phyloP scores from a whole-genome alignment of 2,113 vertebrate genomes.

The Daboia siamensis region DNA sequence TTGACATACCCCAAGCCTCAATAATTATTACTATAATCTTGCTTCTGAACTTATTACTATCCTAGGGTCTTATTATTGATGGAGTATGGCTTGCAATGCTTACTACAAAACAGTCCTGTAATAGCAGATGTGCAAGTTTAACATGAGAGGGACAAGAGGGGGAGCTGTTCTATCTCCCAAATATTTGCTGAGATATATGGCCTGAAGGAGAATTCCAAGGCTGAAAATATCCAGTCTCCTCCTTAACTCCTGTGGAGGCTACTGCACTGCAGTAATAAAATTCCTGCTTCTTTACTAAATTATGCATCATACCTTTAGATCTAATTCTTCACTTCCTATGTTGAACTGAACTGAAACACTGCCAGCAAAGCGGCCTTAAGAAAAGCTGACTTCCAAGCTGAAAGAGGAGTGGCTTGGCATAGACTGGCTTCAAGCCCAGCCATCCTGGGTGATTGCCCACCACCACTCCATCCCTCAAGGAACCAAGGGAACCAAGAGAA shows the following conservation, averaged over 20 bases:
- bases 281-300: not conserved
- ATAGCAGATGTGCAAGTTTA: not conserved
- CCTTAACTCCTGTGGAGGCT: not conserved
- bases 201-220: not conserved
- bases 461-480: not conserved
- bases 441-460: not conserved
- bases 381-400: not conserved
- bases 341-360: not conserved
- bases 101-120: not conserved
- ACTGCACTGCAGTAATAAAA: not conserved
- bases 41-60: not conserved
- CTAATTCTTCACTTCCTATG: not conserved
- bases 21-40: not conserved
- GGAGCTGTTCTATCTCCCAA: not conserved
- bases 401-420: not conserved
- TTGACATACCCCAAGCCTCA: slow-evolving; percentile 23
- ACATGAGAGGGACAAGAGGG: not conserved
- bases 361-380: not conserved
- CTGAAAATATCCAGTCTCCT: not conserved
- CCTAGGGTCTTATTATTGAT: not conserved
- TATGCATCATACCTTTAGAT: not conserved
- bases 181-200: not conserved
- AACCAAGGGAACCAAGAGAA: not conserved
- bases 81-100: not conserved
- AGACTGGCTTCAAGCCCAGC: not conserved